Base-by-base conservation (phyloP, 2,888 invertebrate genomes). In the Cheilosia impressa region DNA sequence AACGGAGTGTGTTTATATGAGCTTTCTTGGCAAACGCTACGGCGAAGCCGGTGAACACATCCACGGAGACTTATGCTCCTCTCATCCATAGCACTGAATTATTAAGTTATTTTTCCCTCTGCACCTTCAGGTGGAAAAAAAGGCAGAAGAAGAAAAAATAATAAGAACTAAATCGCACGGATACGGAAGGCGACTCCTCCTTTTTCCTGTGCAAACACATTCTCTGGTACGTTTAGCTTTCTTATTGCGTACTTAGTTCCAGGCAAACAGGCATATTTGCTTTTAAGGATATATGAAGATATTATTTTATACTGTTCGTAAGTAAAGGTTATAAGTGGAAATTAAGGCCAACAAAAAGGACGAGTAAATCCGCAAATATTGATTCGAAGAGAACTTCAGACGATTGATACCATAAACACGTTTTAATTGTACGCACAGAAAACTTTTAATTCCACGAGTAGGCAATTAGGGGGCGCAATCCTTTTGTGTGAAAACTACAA, bases 31-130 rank as follows among this genome's bases (percentile, higher is more conserved):
- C 52, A 45, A 53, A 34, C 31, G 41, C 43, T 57, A 34, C 50
- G 57, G 41, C 50, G 22, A 58, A 71, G 17, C 50, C 17, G n/a
- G 63, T 58, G 57, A 63, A 63, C 31, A 52, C 52, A 65, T 58
- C 72, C 38, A 10, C 41, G 41, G 34, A 72, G 65, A 52, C 27
- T 27, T 38, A 43, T 45, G 55, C 55, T 43, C 41, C 43, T 50
- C 57, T 65, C 65, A 72, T 22, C 41, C 45, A 10, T 17, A n/a
- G 57, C 41, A 53, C 65, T 72, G 79, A 72, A 79, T 79, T 79
- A 72, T 79, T 79, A 66, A 72, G 24, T 27, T 24, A 31, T 13
- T 65, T 65, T 69, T 58, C 50, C 50, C 41, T 38, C 58, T 4
- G n/a, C 45, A 13, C 13, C 13, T 55, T 47, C 22, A 43, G 41